Conservation (phyloP, 2,888 invertebrate species). For the Phania funesta region DNA sequence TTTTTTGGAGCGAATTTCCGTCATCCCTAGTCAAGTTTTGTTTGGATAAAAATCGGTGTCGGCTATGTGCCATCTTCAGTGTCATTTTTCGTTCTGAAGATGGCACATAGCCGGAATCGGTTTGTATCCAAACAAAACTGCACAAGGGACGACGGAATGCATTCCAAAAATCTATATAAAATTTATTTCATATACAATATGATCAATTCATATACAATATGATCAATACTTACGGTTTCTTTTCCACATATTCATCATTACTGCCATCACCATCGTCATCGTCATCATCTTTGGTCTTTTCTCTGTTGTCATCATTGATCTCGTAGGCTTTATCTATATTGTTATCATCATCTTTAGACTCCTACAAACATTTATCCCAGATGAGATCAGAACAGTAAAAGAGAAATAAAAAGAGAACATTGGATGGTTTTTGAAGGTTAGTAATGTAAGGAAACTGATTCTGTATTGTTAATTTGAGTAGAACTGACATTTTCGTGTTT, state of each 20-base stretch:
- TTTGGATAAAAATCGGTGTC: too few species aligned
- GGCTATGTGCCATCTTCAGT: too few species aligned
- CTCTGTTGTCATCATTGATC: conserved; percentile 57
- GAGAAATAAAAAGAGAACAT: conserved; percentile 17
- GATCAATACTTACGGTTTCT: conserved; percentile 64
- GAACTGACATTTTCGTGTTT: conserved; percentile 69
- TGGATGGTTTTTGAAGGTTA: conserved; percentile 48
- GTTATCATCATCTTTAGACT: conserved; percentile 63
- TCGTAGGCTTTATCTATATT: conserved; percentile 57
- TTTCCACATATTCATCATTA: conserved; percentile 65
- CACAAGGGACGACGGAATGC: too few species aligned
- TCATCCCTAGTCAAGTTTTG: too few species aligned
- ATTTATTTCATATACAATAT: too few species aligned
- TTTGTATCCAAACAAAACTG: too few species aligned
- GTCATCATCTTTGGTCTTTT: conserved; percentile 67
- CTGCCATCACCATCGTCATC: conserved; percentile 67
- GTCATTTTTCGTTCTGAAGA: too few species aligned
- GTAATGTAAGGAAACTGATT: conserved; percentile 58
- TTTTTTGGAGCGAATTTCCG: too few species aligned
- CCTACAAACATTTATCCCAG: conserved; percentile 55
- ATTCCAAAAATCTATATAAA: too few species aligned
- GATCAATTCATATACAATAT: too few species aligned
- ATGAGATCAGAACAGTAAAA: conserved; percentile 42
- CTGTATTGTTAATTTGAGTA: conserved; percentile 53
- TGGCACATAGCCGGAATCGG: too few species aligned